Conservation (phyloP, 2,113 vertebrate species). For the Etheostoma cragini region DNA sequence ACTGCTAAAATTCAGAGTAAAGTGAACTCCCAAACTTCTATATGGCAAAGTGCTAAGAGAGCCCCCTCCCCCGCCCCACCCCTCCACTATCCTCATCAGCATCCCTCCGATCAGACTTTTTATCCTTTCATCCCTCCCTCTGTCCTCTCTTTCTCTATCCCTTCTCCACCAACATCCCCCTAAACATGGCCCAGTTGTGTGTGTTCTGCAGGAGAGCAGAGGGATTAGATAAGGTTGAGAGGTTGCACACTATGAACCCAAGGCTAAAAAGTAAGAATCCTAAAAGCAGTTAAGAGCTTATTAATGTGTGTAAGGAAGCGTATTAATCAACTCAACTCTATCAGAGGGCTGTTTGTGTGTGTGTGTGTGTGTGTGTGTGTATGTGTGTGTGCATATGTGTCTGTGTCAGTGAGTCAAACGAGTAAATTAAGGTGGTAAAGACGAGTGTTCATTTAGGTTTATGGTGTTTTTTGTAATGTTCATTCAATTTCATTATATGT, state of each 20-base stretch:
- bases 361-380: slow-evolving; percentile 9
- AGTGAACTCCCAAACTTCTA: slow-evolving; percentile 89
- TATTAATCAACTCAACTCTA: slow-evolving; percentile 85
- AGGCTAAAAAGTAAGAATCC: slow-evolving; percentile 84
- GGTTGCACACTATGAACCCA: slow-evolving; percentile 84
- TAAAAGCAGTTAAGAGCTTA: slow-evolving; percentile 86
- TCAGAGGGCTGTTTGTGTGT: slow-evolving; percentile 52
- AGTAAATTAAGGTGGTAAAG: slow-evolving; percentile 22
- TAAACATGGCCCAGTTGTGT: slow-evolving; percentile 76
- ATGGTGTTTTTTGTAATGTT: slow-evolving; percentile 20
- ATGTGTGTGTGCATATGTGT: slow-evolving; percentile 21
- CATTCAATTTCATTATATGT: slow-evolving; percentile 15
- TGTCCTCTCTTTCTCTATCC: slow-evolving; percentile 55
- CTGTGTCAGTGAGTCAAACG: slow-evolving; percentile 24
- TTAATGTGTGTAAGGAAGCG: slow-evolving; percentile 85
- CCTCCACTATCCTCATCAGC: slow-evolving; percentile 73
- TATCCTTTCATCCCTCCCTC: slow-evolving; percentile 73
- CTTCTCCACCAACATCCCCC: slow-evolving; percentile 67
- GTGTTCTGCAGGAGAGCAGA: slow-evolving; percentile 75
- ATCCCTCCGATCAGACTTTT: slow-evolving; percentile 71
- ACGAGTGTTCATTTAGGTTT: slow-evolving; percentile 1
- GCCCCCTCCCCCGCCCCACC: slow-evolving; percentile 23
- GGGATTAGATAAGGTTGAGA: slow-evolving; percentile 85
- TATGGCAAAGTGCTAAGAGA: slow-evolving; percentile 82
- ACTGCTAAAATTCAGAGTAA: slow-evolving; percentile 89